Percentiles rank a stretch among this genome's conserved stretches.
Conservation (phyloP, 2,797 vertebrate genomes). For the Tiaroga cobitis region DNA sequence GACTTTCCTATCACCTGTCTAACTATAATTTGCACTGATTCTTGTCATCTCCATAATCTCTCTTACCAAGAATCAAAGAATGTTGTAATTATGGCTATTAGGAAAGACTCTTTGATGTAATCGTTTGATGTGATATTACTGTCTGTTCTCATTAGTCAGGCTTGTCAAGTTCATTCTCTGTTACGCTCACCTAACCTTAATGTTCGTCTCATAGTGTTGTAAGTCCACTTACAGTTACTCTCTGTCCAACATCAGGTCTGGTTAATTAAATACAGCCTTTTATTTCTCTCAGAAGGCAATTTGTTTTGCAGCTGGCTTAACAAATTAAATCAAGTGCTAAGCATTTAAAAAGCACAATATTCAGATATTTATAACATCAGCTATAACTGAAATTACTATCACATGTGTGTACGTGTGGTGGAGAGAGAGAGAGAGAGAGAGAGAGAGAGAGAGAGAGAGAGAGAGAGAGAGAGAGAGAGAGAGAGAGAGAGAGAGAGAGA, state of each 20-base stretch:
- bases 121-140: constrained; percentile 88
- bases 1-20: constrained; percentile 52
- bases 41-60: constrained; percentile 71
- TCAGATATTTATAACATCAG: constrained; percentile 43
- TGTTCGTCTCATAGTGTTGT: constrained; percentile 16
- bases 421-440: not conserved
- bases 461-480: too few relatives aligned
- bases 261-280: constrained; percentile 48
- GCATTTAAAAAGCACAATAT: constrained; percentile 51
- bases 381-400: constrained; percentile 41
- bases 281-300: constrained; percentile 42
- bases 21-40: constrained; percentile 63
- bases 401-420: constrained; percentile 26
- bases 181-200: constrained; percentile 56
- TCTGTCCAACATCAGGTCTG: constrained; percentile 34
- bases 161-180: constrained; percentile 76
- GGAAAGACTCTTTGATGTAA: constrained; percentile 77
- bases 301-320: constrained; percentile 52
- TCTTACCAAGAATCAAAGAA: constrained; percentile 70
- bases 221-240: constrained; percentile 38
- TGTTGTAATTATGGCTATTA: constrained; percentile 88
- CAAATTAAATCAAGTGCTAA: constrained; percentile 50
- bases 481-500: too few relatives aligned
- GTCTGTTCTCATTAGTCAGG: constrained; percentile 82
- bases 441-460: too few relatives aligned